These are phyloP conservation scores for Orientallactaga sibirica DNA, from an alignment of 2,797 vertebrate species.

Conservation along the genomic window DNA sequence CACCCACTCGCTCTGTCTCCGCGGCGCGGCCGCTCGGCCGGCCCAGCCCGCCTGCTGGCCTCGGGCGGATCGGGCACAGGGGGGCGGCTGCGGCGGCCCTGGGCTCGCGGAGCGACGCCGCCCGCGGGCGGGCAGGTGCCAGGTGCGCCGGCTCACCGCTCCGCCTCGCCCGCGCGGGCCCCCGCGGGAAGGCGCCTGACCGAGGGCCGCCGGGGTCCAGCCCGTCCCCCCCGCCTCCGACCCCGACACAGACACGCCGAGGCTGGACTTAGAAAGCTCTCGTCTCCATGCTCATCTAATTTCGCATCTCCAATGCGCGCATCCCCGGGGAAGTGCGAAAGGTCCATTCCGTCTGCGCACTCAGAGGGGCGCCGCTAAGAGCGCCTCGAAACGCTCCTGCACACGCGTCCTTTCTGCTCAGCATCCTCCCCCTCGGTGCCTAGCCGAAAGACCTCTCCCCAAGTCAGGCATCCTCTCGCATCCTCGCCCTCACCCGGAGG, in stretches of 20 bases:
- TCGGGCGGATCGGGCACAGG: fast-evolving
- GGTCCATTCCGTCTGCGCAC: background rate
- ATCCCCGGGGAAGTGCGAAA: background rate
- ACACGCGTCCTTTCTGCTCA: no score
- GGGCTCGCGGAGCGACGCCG: background rate
- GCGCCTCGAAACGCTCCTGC: background rate
- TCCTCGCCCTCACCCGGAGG: background rate
- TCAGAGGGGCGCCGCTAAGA: background rate
- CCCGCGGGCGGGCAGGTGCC: conserved; percentile 71
- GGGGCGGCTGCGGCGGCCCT: background rate
- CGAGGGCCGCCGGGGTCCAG: background rate
- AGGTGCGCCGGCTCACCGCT: conserved; percentile 68
- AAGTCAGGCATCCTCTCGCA: background rate
- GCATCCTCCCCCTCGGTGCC: background rate
- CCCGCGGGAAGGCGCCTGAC: background rate
- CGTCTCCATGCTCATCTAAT: background rate
- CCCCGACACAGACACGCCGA: background rate
- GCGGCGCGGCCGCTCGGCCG: conserved; percentile 77
- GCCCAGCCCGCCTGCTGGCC: conserved; percentile 79
- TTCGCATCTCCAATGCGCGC: background rate
- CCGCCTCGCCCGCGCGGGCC: background rate
- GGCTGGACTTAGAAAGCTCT: background rate
- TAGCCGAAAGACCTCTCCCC: background rate
- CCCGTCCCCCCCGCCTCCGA: no score
- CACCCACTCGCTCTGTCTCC: conserved; percentile 72